Percentiles rank a stretch among this genome's conserved stretches.
These are phyloP conservation scores for Cyprinella venusta DNA, from an alignment of 2,797 vertebrate genomes.

Conservation along the genomic window DNA sequence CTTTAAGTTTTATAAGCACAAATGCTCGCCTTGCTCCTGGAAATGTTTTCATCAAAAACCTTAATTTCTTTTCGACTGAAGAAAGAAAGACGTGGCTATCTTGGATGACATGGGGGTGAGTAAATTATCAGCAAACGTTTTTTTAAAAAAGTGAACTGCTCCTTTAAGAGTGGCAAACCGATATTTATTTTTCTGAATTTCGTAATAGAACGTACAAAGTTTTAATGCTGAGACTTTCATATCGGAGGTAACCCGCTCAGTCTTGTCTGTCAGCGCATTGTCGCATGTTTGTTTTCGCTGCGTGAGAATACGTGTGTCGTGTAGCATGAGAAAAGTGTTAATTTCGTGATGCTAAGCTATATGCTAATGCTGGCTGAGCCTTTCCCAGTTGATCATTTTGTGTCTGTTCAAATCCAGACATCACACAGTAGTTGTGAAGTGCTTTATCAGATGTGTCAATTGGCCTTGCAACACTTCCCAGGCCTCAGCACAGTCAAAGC, in stretches of 20 bases:
- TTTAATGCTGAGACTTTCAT: background rate
- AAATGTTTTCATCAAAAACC: too few species aligned
- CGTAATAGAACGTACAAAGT: background rate
- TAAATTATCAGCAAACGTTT: too few species aligned
- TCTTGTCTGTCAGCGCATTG: background rate
- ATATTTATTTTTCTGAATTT: background rate
- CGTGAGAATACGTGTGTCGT: background rate
- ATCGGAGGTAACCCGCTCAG: background rate
- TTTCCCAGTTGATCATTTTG: constrained; percentile 1
- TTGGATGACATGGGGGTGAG: too few species aligned
- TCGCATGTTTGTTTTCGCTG: background rate
- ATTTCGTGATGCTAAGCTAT: background rate
- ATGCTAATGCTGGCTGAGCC: background rate
- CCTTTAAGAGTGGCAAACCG: too few species aligned
- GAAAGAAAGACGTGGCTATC: too few species aligned
- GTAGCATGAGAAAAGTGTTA: too few species aligned
- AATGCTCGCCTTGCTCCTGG: too few species aligned
- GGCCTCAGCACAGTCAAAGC: background rate
- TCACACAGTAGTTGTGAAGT: background rate
- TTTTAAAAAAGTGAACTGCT: too few species aligned
- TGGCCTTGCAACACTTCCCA: background rate
- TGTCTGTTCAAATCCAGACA: background rate
- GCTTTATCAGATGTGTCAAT: constrained; percentile 12
- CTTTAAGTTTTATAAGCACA: too few species aligned
- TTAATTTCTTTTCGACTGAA: too few species aligned